Conservation (phyloP, 1,140 invertebrate species). For the Zaprionus ghesquierei region DNA sequence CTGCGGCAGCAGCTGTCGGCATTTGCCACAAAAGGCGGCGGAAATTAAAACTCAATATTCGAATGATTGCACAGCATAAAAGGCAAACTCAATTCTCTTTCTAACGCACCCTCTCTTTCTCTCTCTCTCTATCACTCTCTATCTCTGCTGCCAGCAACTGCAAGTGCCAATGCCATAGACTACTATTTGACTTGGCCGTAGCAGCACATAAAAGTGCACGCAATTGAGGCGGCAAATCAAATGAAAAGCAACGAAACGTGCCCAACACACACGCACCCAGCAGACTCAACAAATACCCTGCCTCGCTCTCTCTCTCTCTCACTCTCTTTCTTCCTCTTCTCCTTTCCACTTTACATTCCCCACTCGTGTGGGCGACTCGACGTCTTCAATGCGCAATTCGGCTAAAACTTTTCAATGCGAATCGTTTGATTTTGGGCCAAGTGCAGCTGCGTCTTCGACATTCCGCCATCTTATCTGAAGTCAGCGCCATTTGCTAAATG, state of each 20-base stretch:
- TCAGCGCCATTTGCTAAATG: conserved; percentile 76
- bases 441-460: conserved; percentile 72
- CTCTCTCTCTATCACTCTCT: background rate
- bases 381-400: conserved; percentile 49
- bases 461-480: conserved; percentile 59
- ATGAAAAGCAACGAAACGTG: conserved; percentile 77
- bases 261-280: conserved; percentile 36
- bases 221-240: conserved; percentile 80
- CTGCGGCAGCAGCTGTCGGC: conserved; percentile 67
- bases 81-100: conserved; percentile 17
- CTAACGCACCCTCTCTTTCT: background rate
- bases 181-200: conserved; percentile 62
- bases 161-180: conserved; percentile 50
- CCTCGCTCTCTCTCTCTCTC: background rate
- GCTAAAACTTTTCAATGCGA: conserved; percentile 50
- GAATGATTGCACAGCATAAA: conserved; percentile 59
- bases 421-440: conserved; percentile 75
- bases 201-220: conserved; percentile 66
- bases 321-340: background rate
- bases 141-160: background rate
- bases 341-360: background rate
- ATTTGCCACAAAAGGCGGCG: conserved; percentile 52
- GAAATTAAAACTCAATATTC: conserved; percentile 82
- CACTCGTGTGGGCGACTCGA: background rate
- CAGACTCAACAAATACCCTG: conserved; percentile 1